phyloP scores from a whole-genome alignment of 2,113 vertebrate genomes.

The Astatotilapia flaviijosephi region DNA sequence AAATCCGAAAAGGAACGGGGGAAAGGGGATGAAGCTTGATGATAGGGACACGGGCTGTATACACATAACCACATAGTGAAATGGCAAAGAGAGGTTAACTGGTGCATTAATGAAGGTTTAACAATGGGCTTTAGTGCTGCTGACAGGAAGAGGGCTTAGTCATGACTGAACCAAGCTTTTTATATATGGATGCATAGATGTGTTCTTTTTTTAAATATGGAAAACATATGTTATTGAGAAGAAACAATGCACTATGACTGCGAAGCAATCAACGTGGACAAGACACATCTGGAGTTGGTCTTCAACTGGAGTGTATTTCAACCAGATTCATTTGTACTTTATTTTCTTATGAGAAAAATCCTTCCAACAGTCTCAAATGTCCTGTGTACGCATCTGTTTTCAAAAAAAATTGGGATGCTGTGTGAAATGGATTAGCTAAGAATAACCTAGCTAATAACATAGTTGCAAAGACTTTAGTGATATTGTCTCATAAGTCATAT shows the following conservation, averaged over 20 bases:
- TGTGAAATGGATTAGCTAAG: background rate
- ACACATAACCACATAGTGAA: background rate
- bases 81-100: slow-evolving; percentile 17
- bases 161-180: background rate
- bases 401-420: background rate
- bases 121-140: slow-evolving; percentile 26
- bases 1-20: background rate
- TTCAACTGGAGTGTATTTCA: background rate
- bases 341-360: background rate
- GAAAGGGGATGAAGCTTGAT: background rate
- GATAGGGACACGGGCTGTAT: background rate
- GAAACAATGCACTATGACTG: background rate
- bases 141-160: background rate
- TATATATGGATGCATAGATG: background rate
- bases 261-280: background rate
- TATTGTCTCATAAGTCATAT: background rate
- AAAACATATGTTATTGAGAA: background rate
- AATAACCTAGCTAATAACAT: background rate
- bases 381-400: background rate
- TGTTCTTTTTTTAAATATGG: background rate
- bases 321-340: background rate
- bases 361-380: background rate
- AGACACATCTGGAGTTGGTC: background rate
- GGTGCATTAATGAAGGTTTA: slow-evolving; percentile 24
- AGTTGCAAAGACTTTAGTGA: background rate